Evolutionary conservation across 2,888 invertebrate genomes (phyloP).

Genomic region (Lepetodrilus schrolli): DNA sequence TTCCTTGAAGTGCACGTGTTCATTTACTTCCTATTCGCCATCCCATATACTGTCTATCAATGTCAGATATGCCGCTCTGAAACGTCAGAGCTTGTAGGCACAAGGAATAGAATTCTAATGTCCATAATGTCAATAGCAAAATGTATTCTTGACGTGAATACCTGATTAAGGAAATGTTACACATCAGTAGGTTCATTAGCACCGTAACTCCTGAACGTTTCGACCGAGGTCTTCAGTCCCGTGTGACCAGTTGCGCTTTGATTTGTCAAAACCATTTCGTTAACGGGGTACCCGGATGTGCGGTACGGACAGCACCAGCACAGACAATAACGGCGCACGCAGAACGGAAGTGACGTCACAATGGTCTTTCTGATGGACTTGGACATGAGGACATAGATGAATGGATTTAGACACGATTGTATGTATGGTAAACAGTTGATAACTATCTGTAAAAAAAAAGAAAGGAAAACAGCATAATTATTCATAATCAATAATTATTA

Average conservation of each 20-base stretch:
- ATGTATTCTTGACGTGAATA: no score
- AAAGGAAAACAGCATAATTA: background rate
- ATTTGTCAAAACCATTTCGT: conserved; percentile 43
- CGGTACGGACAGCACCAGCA: background rate
- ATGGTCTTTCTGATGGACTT: conserved; percentile 52
- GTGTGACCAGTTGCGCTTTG: conserved; percentile 36
- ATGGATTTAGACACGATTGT: conserved; percentile 64
- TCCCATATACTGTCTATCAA: no score
- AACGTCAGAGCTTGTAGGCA: no score
- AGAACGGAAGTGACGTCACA: conserved; percentile 29
- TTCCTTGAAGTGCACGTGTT: no score
- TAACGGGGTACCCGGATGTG: conserved; percentile 35
- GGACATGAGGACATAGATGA: conserved; percentile 66
- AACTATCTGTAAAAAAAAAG: conserved; percentile 50
- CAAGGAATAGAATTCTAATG: no score
- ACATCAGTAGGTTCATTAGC: conserved; percentile 36
- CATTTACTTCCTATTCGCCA: no score
- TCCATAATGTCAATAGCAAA: no score
- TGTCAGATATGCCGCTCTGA: no score
- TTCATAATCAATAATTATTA: no score
- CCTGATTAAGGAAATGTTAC: no score
- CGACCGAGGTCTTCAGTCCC: conserved; percentile 36
- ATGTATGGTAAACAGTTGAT: conserved; percentile 63
- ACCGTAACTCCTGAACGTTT: conserved; percentile 39
- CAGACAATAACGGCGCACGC: conserved; percentile 32